phyloP scores from a whole-genome alignment of 2,113 vertebrate species.

The Haplotaxodon microlepis region DNA sequence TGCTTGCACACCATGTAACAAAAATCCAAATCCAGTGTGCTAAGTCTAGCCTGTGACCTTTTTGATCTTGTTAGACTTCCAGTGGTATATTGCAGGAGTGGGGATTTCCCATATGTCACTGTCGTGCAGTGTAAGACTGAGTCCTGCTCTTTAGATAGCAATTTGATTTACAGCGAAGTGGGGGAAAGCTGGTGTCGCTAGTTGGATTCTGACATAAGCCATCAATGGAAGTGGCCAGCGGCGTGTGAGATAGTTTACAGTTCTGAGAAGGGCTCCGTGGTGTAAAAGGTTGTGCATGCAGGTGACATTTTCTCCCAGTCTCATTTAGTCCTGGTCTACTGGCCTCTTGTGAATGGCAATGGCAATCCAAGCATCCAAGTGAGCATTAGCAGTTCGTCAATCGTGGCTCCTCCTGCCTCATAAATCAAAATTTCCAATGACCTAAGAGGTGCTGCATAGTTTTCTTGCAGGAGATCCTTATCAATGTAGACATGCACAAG shows the following conservation, averaged over 20 bases:
- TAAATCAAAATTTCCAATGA: conserved; percentile 64
- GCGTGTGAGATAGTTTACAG: conserved; percentile 49
- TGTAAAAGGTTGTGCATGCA: conserved; percentile 54
- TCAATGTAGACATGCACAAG: conserved; percentile 32
- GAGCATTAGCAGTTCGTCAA: conserved; percentile 54
- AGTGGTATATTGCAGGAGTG: conserved; percentile 10
- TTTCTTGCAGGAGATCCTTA: conserved; percentile 45
- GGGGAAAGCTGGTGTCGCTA: conserved; percentile 13
- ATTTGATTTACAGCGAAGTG: conserved; percentile 56
- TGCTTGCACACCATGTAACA: conserved; percentile 21
- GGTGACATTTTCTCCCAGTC: conserved; percentile 52
- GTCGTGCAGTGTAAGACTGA: conserved; percentile 11
- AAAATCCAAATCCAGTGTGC: conserved; percentile 29
- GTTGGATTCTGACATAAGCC: conserved; percentile 50
- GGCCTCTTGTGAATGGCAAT: conserved; percentile 30
- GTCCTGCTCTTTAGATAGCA: conserved; percentile 35
- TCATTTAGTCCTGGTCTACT: conserved; percentile 30
- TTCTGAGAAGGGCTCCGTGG: conserved; percentile 58
- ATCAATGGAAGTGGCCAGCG: conserved; percentile 32
- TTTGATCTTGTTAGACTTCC: conserved; percentile 25
- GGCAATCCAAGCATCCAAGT: conserved; percentile 38
- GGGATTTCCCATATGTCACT: conserved; percentile 40
- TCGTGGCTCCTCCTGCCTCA: conserved; percentile 1
- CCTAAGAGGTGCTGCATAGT: conserved; percentile 48
- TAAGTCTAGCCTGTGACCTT: conserved; percentile 47